Percentiles rank a stretch among this genome's conserved stretches.
phyloP scores from a whole-genome alignment of 2,888 invertebrate species.

The Xylota sylvarum region DNA sequence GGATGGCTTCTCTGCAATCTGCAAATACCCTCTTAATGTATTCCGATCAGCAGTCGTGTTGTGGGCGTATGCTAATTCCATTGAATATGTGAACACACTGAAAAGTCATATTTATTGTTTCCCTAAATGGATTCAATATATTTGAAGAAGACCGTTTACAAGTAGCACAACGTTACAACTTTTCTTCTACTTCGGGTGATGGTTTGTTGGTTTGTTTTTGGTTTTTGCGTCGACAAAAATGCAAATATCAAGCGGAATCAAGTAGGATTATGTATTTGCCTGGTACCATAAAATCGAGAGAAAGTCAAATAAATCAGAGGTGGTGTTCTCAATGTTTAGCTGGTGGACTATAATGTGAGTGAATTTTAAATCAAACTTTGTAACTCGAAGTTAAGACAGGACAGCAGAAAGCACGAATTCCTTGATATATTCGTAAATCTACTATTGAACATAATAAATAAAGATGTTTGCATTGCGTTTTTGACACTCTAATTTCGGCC shows the following conservation, averaged over 20 bases:
- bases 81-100: background rate
- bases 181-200: background rate
- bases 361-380: too few relatives aligned
- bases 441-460: too few relatives aligned
- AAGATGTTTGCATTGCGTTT: too few relatives aligned
- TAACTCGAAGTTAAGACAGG: too few relatives aligned
- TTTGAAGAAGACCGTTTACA: background rate
- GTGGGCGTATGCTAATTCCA: conserved; percentile 35
- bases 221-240: conserved; percentile 1
- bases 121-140: conserved; percentile 1
- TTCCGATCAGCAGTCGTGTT: conserved; percentile 5
- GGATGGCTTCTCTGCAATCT: background rate
- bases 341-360: too few relatives aligned
- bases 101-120: conserved; percentile 6
- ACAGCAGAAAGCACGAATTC: too few relatives aligned
- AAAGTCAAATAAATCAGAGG: background rate
- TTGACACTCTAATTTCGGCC: too few relatives aligned
- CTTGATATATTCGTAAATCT: too few relatives aligned
- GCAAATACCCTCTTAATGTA: conserved; percentile 9
- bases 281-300: background rate
- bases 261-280: background rate
- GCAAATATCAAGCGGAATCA: conserved; percentile 10
- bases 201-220: background rate
- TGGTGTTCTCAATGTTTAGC: background rate
- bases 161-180: conserved; percentile 8